A percentile compares a stretch with the other conserved stretches of the same genome.
These are phyloP conservation scores for Panonychus citri DNA, from an alignment of 1,140 invertebrate species.

Conservation along the genomic window DNA sequence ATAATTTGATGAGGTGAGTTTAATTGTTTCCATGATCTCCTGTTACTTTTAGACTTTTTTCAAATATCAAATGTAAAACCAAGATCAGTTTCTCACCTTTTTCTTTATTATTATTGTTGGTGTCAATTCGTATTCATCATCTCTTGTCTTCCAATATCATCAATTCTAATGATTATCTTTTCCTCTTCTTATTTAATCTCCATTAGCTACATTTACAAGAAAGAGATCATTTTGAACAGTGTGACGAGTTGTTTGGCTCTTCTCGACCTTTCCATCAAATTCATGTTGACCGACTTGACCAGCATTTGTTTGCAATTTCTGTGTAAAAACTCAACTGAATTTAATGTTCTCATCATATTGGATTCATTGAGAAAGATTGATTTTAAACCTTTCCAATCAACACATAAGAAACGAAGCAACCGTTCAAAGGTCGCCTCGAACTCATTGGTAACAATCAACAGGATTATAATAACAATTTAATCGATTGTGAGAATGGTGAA, in stretches of 20 bases:
- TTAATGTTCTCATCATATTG: slow-evolving; percentile 29
- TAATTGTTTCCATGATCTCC: no score
- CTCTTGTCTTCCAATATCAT: not conserved
- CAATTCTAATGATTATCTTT: slow-evolving; percentile 4
- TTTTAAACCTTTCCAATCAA: not conserved
- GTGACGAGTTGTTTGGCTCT: slow-evolving; percentile 37
- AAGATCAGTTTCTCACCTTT: no score
- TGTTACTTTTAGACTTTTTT: no score
- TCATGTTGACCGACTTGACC: slow-evolving; percentile 35
- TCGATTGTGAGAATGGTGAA: no score
- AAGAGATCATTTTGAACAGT: slow-evolving; percentile 34
- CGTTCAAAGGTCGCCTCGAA: no score
- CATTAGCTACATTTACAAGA: slow-evolving; percentile 16
- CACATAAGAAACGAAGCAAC: no score
- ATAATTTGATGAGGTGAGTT: slow-evolving; percentile 35
- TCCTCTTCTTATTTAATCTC: not conserved
- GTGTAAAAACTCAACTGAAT: slow-evolving; percentile 23
- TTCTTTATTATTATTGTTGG: no score
- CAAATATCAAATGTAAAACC: no score
- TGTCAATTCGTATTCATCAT: no score
- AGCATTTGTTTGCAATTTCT: slow-evolving; percentile 35
- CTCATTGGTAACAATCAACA: no score
- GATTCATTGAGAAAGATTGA: slow-evolving; percentile 11
- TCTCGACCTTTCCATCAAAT: no score
- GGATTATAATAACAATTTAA: no score